These are phyloP conservation scores for Gambusia affinis DNA, from an alignment of 2,113 vertebrate genomes.

Conservation along the genomic window DNA sequence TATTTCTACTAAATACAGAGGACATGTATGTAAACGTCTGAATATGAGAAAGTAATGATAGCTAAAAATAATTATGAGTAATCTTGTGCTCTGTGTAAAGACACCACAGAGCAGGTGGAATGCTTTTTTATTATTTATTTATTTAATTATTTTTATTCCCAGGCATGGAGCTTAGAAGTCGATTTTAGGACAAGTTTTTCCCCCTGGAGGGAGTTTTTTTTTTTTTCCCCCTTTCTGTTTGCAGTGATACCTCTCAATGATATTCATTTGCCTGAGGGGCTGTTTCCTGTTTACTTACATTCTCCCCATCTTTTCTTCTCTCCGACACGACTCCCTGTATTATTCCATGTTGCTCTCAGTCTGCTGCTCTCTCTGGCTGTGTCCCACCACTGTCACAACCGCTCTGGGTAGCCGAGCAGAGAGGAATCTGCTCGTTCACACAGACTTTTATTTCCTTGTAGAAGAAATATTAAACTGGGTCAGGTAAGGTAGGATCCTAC, in stretches of 20 bases:
- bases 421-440: slow-evolving; percentile 46
- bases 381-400: slow-evolving; percentile 27
- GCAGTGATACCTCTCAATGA: slow-evolving; percentile 67
- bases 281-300: slow-evolving; percentile 77
- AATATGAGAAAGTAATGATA: not conserved
- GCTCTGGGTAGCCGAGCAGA: slow-evolving; percentile 40
- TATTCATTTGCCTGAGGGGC: slow-evolving; percentile 70
- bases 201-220: slow-evolving; percentile 54
- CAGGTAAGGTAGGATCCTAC: slow-evolving; percentile 18
- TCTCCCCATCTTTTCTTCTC: slow-evolving; percentile 57
- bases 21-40: not conserved
- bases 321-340: slow-evolving; percentile 71
- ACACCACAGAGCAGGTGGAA: slow-evolving; percentile 7
- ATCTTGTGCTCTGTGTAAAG: slow-evolving; percentile 10
- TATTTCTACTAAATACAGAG: not conserved
- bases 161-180: not conserved
- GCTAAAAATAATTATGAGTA: too few species aligned
- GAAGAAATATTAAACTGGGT: slow-evolving; percentile 24
- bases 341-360: slow-evolving; percentile 52
- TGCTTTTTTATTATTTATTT: not conserved
- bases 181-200: slow-evolving; percentile 43
- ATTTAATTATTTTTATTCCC: not conserved
- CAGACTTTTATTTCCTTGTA: slow-evolving; percentile 56
- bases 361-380: slow-evolving; percentile 19
- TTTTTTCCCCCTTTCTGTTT: slow-evolving; percentile 57